Evolutionary conservation across 2,797 vertebrate genomes (phyloP).

Genomic region (Sebastiscus tertius): DNA sequence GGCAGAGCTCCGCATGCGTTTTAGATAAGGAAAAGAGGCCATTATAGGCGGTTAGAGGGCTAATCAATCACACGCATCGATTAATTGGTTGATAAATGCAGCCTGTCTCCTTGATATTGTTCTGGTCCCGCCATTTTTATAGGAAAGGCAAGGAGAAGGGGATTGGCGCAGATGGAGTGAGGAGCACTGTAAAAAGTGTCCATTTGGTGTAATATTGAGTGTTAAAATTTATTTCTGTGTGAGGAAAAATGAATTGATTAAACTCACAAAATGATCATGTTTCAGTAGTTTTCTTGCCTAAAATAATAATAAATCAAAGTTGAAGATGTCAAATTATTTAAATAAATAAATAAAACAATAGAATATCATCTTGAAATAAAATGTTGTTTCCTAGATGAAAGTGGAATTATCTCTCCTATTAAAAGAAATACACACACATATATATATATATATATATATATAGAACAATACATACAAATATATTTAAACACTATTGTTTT

Average conservation of each 20-base stretch:
- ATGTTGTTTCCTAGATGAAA: not conserved
- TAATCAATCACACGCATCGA: constrained; percentile 48
- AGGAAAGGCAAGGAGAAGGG: constrained; percentile 49
- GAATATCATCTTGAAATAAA: not conserved
- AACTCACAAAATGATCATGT: not conserved
- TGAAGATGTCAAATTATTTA: not conserved
- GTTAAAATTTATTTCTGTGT: not conserved
- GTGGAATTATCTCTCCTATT: not conserved
- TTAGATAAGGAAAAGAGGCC: not conserved
- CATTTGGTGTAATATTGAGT: not conserved
- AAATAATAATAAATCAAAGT: not conserved
- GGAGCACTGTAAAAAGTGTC: constrained; percentile 70
- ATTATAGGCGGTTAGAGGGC: constrained; percentile 15
- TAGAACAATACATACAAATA: too few relatives aligned
- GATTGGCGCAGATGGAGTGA: constrained; percentile 62
- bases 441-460: too few relatives aligned
- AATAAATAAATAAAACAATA: not conserved
- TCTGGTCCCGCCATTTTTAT: constrained; percentile 71
- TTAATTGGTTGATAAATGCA: constrained; percentile 39
- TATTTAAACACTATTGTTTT: not conserved
- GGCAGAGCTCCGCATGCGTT: not conserved
- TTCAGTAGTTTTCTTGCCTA: not conserved
- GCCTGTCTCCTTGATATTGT: constrained; percentile 25
- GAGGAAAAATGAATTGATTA: not conserved
- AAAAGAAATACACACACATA: not conserved